Base-by-base conservation (phyloP, 1,140 invertebrate species). In the Hycleus phaleratus region DNA sequence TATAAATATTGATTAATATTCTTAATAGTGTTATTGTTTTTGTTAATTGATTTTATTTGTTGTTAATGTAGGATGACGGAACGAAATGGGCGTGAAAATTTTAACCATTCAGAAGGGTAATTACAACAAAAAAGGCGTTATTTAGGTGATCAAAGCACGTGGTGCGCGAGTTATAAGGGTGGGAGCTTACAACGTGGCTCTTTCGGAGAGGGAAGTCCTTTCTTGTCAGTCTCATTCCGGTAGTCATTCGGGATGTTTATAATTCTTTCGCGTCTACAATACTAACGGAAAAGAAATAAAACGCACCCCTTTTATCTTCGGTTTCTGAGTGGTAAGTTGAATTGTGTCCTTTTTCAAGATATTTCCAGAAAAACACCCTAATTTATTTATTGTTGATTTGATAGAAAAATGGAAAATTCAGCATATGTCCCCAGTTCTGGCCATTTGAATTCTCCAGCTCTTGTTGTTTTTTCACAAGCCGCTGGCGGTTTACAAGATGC, bases 391-490 rank as follows among this genome's bases (percentile, higher is more conserved):
- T 64, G 38, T 46, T 7, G 4, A 32, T 32, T 32, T 4, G 7
- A 5, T 32, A 32, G 7, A 67, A 66, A 48, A 26, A 73, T 73
- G 72, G 72, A 73, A 54, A 73, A 73, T 62, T 73, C 72, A 32
- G 70, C 72, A n/a, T 73, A 73, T 61, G 72, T 73, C 6, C 77
- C 77, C 56, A 77, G 70, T 72, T 73, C 76, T 56, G 75, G 60
- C 26, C 84, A 87, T 72, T 77, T 88, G 70, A 83, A 85, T 73
- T 87, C 87, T 66, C 86, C 87, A 61, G 84, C 85, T 70, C 77
- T 90, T 72, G 88, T 91, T 76, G 87, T 91, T 55, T 84, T 91
- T 71, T 89, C 87, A 61, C 85, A 88, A 75, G 81, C 82, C 59
- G 83, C 85, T 69, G 83, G 82, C 68, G 82, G 82, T 61, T 79